Evolutionary conservation across 1,140 invertebrate species (phyloP).

Genomic region (Fopius arisanus): DNA sequence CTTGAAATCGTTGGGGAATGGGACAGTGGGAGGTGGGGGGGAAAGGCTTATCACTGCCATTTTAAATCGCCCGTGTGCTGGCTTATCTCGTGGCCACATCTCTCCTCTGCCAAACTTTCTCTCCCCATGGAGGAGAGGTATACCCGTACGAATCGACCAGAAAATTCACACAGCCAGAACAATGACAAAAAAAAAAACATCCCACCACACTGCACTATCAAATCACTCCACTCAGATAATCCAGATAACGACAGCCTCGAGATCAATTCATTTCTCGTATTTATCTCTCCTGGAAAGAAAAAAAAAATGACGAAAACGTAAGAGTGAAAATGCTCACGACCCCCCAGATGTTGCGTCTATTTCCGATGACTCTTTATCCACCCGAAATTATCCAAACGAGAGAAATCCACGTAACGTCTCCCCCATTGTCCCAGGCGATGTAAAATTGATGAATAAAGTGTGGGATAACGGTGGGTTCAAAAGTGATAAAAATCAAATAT

Average conservation of each 20-base stretch:
- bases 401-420: not conserved
- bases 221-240: no score
- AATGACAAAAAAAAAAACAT: not conserved
- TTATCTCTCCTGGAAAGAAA: no score
- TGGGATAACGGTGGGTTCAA: no score
- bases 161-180: not conserved
- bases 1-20: not conserved
- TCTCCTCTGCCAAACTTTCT: slow-evolving; percentile 63
- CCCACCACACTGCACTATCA: no score
- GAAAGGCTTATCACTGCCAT: slow-evolving; percentile 59
- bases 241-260: no score
- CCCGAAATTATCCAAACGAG: not conserved
- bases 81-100: slow-evolving; percentile 64
- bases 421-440: no score
- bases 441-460: no score
- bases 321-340: slow-evolving; percentile 15
- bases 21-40: not conserved
- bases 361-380: slow-evolving; percentile 36
- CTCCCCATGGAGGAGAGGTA: slow-evolving; percentile 47
- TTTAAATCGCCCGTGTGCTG: slow-evolving; percentile 53
- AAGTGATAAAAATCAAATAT: no score
- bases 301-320: not conserved
- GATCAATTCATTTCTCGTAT: no score
- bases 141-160: not conserved
- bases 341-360: slow-evolving; percentile 53